Percentiles rank a stretch among this genome's conserved stretches.
These are phyloP conservation scores for Pelecanoides urinatrix DNA, from an alignment of 2,113 vertebrate genomes.

Conservation along the genomic window DNA sequence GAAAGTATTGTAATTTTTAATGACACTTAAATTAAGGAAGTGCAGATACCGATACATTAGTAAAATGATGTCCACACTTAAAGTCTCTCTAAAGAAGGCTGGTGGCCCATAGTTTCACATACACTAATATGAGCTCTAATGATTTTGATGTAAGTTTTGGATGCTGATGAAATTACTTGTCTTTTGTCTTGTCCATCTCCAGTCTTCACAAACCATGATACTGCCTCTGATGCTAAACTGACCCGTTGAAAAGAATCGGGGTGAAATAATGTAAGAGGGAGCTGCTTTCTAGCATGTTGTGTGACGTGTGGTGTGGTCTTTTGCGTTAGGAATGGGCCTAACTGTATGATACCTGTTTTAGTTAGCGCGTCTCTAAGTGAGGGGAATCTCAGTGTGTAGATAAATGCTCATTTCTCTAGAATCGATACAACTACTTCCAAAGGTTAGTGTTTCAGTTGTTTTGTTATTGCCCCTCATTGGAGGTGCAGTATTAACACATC, in stretches of 20 bases:
- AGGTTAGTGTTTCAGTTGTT: not conserved
- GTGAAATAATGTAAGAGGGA: not conserved
- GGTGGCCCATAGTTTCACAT: not conserved
- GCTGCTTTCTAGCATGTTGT: not conserved
- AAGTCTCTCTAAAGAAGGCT: not conserved
- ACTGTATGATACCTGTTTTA: not conserved
- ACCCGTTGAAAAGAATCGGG: not conserved
- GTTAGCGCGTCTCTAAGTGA: fast-evolving
- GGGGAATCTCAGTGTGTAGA: not conserved
- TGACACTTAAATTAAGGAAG: not conserved
- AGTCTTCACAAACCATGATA: not conserved
- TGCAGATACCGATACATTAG: not conserved
- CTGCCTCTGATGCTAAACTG: not conserved
- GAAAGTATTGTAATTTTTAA: not conserved
- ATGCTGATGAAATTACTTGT: not conserved
- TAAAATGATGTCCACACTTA: not conserved
- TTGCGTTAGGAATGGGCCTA: not conserved
- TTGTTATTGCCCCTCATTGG: not conserved
- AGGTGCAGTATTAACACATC: not conserved
- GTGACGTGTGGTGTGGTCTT: not conserved
- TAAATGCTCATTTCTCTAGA: not conserved
- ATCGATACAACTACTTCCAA: not conserved
- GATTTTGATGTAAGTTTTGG: not conserved
- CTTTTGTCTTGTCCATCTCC: not conserved
- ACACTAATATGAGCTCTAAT: fast-evolving